Percentiles rank a stretch among this genome's conserved stretches.
Conservation (phyloP, 2,113 vertebrate genomes). For the Dipodomys ordii region DNA sequence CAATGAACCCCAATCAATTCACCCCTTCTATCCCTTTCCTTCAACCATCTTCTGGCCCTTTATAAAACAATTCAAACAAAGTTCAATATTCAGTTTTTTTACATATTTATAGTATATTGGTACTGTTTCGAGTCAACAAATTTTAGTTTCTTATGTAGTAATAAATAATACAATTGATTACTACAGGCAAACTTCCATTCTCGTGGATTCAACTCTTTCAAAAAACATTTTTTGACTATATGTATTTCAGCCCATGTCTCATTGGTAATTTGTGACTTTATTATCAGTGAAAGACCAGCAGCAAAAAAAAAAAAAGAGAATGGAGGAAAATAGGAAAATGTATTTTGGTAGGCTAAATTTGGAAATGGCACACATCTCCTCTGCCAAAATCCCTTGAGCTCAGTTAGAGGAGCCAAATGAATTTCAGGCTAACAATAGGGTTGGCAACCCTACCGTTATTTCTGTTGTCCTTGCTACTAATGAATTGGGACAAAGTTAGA, state of each 20-base stretch:
- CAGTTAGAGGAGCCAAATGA: background rate
- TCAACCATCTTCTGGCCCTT: no score
- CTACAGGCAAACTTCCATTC: background rate
- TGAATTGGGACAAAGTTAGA: slow-evolving; percentile 29
- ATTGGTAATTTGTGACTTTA: background rate
- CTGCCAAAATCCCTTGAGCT: background rate
- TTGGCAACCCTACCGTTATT: background rate
- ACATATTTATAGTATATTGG: background rate
- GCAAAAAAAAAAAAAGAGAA: background rate
- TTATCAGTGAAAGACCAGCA: background rate
- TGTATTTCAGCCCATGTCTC: background rate
- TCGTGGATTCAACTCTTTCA: background rate
- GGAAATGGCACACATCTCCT: background rate
- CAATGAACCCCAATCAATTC: no score
- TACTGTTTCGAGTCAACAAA: background rate
- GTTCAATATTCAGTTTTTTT: no score
- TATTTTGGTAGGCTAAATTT: background rate
- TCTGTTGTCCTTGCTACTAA: background rate
- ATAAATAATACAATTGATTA: background rate
- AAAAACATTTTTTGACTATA: background rate
- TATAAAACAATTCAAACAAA: background rate
- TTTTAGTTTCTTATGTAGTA: background rate
- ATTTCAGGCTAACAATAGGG: background rate
- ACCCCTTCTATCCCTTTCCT: no score
- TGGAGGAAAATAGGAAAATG: background rate